Percentiles rank a stretch among this genome's conserved stretches.
These are phyloP conservation scores for Sebastes dallii DNA, from an alignment of 2,797 vertebrate species.

Conservation along the genomic window DNA sequence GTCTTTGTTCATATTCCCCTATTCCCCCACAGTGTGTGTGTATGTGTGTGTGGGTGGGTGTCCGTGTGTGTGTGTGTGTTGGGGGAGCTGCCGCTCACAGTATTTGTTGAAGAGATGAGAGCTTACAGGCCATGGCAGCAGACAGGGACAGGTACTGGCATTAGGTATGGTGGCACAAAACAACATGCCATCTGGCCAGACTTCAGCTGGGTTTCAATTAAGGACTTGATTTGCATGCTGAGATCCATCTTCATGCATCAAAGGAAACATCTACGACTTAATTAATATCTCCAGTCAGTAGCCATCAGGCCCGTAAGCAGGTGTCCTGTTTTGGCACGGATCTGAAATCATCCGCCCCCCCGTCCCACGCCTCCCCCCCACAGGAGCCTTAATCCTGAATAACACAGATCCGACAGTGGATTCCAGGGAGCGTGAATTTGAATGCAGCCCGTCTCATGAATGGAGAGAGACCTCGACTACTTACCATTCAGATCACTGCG, in stretches of 20 bases:
- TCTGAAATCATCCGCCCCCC: conserved; percentile 2
- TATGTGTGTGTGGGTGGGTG: not conserved
- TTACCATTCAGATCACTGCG: conserved; percentile 73
- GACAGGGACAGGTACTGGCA: conserved; percentile 63
- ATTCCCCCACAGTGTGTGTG: not conserved
- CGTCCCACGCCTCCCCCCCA: not conserved
- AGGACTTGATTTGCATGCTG: conserved; percentile 69
- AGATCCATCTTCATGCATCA: conserved; percentile 69
- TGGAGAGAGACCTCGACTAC: conserved; percentile 42
- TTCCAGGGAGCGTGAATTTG: conserved; percentile 53
- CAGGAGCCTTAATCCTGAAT: conserved; percentile 51
- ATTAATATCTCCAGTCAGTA: conserved; percentile 70
- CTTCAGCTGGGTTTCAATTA: conserved; percentile 75
- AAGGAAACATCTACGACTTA: conserved; percentile 59
- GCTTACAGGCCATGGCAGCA: conserved; percentile 40
- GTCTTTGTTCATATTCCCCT: conserved; percentile 5
- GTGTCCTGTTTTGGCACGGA: conserved; percentile 49
- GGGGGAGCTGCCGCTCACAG: not conserved
- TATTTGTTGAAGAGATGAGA: conserved; percentile 46
- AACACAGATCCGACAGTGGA: conserved; percentile 54
- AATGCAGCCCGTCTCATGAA: conserved; percentile 64
- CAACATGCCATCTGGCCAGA: conserved; percentile 73
- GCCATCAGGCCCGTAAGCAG: conserved; percentile 49
- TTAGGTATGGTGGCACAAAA: conserved; percentile 59
- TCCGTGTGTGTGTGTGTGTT: not conserved